phyloP scores from a whole-genome alignment of 1,140 invertebrate species.

The Sipha flava region DNA sequence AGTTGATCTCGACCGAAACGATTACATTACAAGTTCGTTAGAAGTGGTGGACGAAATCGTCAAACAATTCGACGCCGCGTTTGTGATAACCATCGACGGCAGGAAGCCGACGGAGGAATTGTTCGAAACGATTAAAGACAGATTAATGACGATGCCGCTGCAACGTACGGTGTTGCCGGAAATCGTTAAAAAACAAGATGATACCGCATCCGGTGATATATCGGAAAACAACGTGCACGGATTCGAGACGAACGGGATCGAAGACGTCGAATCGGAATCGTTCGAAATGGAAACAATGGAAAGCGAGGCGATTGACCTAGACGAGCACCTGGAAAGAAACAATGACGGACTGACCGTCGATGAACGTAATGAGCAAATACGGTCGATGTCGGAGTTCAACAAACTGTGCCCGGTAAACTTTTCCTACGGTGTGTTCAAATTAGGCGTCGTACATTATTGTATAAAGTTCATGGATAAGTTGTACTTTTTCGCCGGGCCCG shows the following conservation, averaged over 20 bases:
- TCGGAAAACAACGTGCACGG: not conserved
- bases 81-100: not conserved
- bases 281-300: not conserved
- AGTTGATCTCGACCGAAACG: not conserved
- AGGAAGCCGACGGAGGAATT: not conserved
- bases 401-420: not conserved
- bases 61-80: not conserved
- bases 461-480: not conserved
- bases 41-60: not conserved
- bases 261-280: not conserved
- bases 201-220: not conserved
- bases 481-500: not conserved
- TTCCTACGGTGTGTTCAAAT: not conserved
- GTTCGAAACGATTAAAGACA: not conserved
- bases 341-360: not conserved
- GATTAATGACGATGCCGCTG: not conserved
- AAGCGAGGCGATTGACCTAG: not conserved
- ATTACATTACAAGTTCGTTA: not conserved
- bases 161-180: not conserved
- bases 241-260: not conserved
- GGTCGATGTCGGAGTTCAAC: not conserved
- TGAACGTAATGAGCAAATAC: not conserved
- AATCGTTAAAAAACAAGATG: not conserved
- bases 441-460: not conserved
- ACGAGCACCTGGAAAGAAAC: not conserved